These are phyloP conservation scores for Trididemnum clinides DNA, from an alignment of 23 tunicate genomes.

Conservation along the genomic window DNA sequence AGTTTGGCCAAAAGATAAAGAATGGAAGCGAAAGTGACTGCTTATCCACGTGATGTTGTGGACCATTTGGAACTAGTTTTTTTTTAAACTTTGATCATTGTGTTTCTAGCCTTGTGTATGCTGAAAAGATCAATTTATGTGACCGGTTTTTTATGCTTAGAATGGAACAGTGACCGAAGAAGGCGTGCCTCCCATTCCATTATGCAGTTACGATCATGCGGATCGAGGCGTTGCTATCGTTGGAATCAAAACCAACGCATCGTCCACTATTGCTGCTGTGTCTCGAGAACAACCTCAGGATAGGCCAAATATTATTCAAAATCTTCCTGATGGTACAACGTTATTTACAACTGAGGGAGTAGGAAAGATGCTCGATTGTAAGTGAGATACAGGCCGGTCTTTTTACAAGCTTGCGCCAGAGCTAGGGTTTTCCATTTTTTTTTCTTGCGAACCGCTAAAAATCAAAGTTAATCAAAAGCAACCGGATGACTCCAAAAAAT, in stretches of 20 bases:
- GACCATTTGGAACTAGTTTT: too few species aligned
- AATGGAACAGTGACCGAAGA: background rate
- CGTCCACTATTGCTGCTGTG: conserved; percentile 2
- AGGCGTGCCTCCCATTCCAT: background rate
- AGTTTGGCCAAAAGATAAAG: too few species aligned
- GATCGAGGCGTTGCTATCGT: background rate
- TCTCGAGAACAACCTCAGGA: background rate
- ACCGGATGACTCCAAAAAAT: too few species aligned
- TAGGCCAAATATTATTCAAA: conserved; percentile 7
- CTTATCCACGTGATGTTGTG: too few species aligned
- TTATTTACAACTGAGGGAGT: background rate
- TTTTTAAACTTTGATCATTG: too few species aligned
- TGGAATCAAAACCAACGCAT: background rate
- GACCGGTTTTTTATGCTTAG: background rate
- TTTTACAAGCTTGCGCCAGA: too few species aligned
- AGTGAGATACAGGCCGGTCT: too few species aligned
- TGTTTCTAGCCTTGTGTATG: too few species aligned
- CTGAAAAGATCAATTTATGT: too few species aligned
- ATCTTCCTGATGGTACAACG: background rate
- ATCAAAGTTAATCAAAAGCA: too few species aligned
- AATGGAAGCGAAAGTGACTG: too few species aligned
- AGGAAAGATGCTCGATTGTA: conserved; percentile 33
- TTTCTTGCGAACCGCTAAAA: background rate
- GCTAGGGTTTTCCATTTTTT: too few species aligned
- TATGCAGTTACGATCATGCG: conserved; percentile 21